phyloP scores from a whole-genome alignment of 1,140 invertebrate species.

The Elymnias hypermnestra region DNA sequence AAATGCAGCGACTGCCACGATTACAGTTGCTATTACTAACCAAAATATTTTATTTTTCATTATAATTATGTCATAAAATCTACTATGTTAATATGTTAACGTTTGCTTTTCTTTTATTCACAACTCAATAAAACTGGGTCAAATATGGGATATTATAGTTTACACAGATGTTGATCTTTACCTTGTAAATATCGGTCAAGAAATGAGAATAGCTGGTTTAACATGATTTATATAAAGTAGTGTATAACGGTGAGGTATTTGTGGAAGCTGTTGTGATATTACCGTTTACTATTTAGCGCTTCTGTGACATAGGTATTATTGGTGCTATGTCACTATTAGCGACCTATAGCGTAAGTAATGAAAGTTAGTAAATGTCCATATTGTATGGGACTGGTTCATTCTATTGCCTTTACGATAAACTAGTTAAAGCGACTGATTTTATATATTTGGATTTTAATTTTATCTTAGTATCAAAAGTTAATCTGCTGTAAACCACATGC shows the following conservation, averaged over 20 bases:
- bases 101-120: too few relatives aligned
- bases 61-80: slow-evolving; percentile 7
- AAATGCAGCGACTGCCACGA: slow-evolving; percentile 34
- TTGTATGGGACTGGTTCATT: too few relatives aligned
- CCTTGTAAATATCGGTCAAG: slow-evolving; percentile 2
- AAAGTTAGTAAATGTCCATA: too few relatives aligned
- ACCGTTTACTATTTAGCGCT: slow-evolving; percentile 57
- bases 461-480: too few relatives aligned
- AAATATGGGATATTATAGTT: not conserved
- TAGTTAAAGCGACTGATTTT: too few relatives aligned
- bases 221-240: slow-evolving; percentile 54
- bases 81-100: too few relatives aligned
- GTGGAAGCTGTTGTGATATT: slow-evolving; percentile 46
- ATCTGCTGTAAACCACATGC: too few relatives aligned
- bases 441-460: too few relatives aligned
- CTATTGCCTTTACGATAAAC: too few relatives aligned
- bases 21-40: slow-evolving; percentile 26
- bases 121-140: too few relatives aligned
- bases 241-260: slow-evolving; percentile 61
- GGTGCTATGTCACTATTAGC: slow-evolving; percentile 24
- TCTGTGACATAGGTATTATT: slow-evolving; percentile 30
- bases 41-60: slow-evolving; percentile 40
- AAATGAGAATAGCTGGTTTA: slow-evolving; percentile 40
- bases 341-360: not conserved
- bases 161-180: not conserved